Conservation (phyloP, 2,888 invertebrate species). For the Limnephilus rhombicus region DNA sequence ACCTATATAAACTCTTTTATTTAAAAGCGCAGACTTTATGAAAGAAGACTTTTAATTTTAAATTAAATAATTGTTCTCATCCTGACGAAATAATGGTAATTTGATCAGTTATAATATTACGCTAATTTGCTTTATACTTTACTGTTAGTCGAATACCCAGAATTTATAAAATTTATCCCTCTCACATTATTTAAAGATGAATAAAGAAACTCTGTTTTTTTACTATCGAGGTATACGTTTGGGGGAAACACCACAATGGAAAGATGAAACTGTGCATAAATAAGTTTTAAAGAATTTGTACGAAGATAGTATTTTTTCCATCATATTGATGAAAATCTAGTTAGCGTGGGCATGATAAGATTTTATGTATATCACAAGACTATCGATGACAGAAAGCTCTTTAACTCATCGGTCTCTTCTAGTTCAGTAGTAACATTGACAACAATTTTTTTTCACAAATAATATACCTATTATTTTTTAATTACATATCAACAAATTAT, state of each 20-base stretch:
- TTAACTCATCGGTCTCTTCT: no score
- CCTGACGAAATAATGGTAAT: constrained; percentile 38
- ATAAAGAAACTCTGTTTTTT: no score
- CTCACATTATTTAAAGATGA: not conserved
- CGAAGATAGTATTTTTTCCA: no score
- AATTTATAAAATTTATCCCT: not conserved
- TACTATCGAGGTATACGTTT: not conserved
- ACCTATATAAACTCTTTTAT: constrained; percentile 46
- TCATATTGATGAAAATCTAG: no score
- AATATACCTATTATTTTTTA: no score
- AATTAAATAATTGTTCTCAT: constrained; percentile 33
- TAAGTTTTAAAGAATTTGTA: no score
- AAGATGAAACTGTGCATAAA: not conserved
- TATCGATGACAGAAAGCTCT: no score
- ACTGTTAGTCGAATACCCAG: not conserved
- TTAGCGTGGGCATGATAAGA: no score
- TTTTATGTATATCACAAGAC: no score
- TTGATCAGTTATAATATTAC: constrained; percentile 45
- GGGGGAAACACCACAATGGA: not conserved
- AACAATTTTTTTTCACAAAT: no score
- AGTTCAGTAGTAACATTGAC: no score
- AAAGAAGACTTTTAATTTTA: constrained; percentile 36
- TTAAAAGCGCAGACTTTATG: constrained; percentile 22
- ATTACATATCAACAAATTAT: no score
- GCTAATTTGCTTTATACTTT: not conserved